Evolutionary conservation across 2,888 invertebrate species (phyloP).

Genomic region (Drosophila helvetica): DNA sequence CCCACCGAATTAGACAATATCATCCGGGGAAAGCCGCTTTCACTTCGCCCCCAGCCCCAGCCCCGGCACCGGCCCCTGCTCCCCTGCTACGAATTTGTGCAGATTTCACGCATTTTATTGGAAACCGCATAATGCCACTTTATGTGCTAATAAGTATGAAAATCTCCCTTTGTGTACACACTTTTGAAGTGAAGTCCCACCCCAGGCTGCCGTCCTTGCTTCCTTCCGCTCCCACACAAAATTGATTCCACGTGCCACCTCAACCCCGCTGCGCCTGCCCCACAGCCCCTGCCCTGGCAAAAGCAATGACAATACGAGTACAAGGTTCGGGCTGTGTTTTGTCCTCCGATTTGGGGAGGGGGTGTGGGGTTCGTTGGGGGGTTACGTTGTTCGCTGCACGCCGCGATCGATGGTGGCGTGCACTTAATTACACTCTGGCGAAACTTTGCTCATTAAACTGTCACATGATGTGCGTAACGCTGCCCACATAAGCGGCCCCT

Average conservation of each 20-base stretch:
- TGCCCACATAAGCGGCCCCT: constrained; percentile 31
- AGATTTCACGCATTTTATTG: constrained; percentile 60
- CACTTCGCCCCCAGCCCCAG: constrained; percentile 44
- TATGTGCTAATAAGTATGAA: constrained; percentile 62
- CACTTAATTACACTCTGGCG: constrained; percentile 59
- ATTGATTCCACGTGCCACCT: constrained; percentile 24
- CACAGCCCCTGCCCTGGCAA: neutral
- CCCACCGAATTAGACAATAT: constrained; percentile 16
- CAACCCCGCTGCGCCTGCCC: neutral
- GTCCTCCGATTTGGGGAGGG: constrained; percentile 5
- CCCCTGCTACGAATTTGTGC: constrained; percentile 58
- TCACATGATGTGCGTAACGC: constrained; percentile 52
- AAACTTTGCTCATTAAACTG: constrained; percentile 67
- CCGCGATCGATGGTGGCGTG: constrained; percentile 51
- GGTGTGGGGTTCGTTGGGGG: neutral
- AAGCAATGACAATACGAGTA: constrained; percentile 3
- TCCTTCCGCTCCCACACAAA: constrained; percentile 8
- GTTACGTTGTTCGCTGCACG: constrained; percentile 2
- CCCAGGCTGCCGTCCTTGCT: neutral
- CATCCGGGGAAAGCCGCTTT: constrained; percentile 37
- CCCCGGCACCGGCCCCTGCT: constrained; percentile 1
- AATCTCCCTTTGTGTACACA: constrained; percentile 39
- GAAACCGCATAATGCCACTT: constrained; percentile 58
- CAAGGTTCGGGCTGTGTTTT: neutral
- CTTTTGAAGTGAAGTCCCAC: neutral